Evolutionary conservation across 2,113 vertebrate species (phyloP).

Genomic region (Campylomormyrus numenius): DNA sequence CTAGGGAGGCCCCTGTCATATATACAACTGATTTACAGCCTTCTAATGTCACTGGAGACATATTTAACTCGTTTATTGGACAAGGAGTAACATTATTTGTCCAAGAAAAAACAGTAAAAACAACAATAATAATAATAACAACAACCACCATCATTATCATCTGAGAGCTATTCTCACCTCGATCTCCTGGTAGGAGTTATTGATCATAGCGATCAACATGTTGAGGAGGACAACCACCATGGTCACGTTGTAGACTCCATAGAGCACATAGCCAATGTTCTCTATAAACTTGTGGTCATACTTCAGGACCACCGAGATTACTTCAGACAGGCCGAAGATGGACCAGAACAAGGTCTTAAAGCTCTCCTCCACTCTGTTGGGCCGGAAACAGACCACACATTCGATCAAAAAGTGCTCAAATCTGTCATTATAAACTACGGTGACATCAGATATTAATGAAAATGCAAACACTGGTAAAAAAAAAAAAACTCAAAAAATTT

Average conservation of each 20-base stretch:
- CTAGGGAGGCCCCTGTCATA: background rate
- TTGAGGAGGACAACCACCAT: conserved; percentile 98
- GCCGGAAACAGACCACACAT: conserved; percentile 47
- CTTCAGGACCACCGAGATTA: conserved; percentile 95
- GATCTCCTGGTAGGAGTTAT: conserved; percentile 98
- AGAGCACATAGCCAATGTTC: conserved; percentile 94
- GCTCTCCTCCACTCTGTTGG: conserved; percentile 88
- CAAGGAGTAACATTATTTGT: background rate
- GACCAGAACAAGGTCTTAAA: conserved; percentile 99
- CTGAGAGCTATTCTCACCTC: conserved; percentile 66
- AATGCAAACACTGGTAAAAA: background rate
- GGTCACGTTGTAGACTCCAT: conserved; percentile 92
- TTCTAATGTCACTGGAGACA: background rate
- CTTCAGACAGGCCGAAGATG: conserved; percentile 93
- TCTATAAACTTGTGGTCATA: conserved; percentile 98
- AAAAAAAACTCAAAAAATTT: background rate
- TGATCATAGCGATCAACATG: conserved; percentile 99
- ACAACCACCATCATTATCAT: background rate
- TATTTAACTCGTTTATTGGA: background rate
- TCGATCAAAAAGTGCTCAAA: background rate
- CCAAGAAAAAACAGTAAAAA: background rate
- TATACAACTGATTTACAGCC: background rate
- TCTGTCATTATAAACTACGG: background rate
- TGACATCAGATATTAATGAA: background rate
- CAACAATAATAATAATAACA: background rate